Evolutionary conservation across 2,113 vertebrate species (phyloP).

Genomic region (Dasyprocta punctata): DNA sequence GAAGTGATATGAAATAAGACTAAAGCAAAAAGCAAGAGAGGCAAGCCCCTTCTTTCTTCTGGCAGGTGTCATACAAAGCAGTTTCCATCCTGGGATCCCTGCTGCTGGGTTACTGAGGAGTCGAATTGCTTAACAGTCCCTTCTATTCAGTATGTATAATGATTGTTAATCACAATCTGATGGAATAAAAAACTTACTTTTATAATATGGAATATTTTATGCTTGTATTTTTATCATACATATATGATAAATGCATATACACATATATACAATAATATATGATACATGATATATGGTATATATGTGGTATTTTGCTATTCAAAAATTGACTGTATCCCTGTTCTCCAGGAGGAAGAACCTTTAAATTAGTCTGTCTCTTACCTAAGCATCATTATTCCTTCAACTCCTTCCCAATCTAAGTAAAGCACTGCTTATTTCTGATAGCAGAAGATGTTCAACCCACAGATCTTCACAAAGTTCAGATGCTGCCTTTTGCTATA

Average conservation of each 20-base stretch:
- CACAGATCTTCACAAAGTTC: neutral
- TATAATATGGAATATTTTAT: neutral
- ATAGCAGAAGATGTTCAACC: no score
- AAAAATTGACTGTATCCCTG: neutral
- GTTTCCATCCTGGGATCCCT: neutral
- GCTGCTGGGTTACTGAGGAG: neutral
- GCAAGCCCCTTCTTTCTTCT: neutral
- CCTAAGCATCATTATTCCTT: neutral
- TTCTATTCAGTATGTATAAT: neutral
- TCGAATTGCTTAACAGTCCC: neutral
- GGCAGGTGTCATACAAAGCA: no score
- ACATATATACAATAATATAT: no score
- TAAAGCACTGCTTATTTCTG: neutral
- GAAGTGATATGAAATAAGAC: neutral
- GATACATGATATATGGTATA: neutral
- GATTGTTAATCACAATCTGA: neutral
- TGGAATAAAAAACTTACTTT: neutral
- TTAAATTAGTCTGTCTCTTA: neutral
- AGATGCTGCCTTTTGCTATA: neutral
- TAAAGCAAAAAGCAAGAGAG: neutral
- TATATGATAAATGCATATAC: neutral
- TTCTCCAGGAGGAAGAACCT: neutral
- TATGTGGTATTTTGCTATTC: neutral
- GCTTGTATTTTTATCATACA: neutral
- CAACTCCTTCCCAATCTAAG: neutral